Percentiles rank a stretch among this genome's conserved stretches.
Evolutionary conservation across 1,140 invertebrate species (phyloP).

Genomic region (Cyclina sinensis): DNA sequence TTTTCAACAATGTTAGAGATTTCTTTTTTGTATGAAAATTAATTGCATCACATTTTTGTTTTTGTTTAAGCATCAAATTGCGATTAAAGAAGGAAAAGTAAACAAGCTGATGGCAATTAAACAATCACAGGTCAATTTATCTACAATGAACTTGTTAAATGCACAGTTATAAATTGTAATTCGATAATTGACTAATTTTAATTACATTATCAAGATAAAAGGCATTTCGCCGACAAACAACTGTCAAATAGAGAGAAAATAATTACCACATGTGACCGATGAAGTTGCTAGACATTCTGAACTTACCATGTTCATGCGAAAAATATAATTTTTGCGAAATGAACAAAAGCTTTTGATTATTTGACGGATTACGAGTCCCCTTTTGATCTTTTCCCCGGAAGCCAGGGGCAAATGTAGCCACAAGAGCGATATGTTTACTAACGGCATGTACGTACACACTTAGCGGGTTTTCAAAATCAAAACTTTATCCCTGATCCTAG

Average conservation of each 20-base stretch:
- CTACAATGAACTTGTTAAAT: conserved; percentile 47
- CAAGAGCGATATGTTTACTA: not conserved
- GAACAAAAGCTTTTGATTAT: conserved; percentile 45
- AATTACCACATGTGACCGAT: conserved; percentile 31
- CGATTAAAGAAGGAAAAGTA: conserved; percentile 19
- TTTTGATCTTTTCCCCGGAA: not conserved
- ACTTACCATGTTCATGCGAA: conserved; percentile 38
- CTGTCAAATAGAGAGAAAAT: not conserved
- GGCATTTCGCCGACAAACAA: conserved; percentile 49
- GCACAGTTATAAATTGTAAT: conserved; percentile 22
- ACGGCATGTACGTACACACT: conserved; percentile 50
- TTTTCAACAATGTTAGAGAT: no score
- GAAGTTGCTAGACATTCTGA: conserved; percentile 34
- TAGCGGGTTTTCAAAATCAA: not conserved
- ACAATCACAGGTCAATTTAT: conserved; percentile 28
- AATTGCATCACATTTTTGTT: not conserved
- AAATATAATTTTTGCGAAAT: conserved; percentile 38
- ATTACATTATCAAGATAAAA: conserved; percentile 51
- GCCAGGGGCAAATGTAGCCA: conserved; percentile 4
- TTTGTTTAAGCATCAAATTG: conserved; percentile 45
- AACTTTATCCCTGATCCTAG: conserved; percentile 5
- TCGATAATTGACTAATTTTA: conserved; percentile 57
- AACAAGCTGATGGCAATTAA: conserved; percentile 62
- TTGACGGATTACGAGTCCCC: not conserved
- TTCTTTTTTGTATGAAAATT: not conserved